These are phyloP conservation scores for Fukomys damarensis DNA, from an alignment of 2,113 vertebrate species.

Conservation along the genomic window DNA sequence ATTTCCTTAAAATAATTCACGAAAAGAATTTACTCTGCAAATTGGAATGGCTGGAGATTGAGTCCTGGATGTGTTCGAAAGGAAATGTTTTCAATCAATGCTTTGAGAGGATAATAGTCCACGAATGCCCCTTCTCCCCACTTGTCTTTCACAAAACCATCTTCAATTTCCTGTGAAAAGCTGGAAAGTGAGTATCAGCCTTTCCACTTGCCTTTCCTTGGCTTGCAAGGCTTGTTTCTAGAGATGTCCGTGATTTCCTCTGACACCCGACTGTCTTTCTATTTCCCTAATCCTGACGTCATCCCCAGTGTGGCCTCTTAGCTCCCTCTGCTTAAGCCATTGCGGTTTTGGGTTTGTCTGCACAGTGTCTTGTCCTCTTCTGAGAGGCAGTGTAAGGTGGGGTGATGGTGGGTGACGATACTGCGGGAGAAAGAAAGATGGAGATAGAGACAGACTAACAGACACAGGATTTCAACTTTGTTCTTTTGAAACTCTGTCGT, in stretches of 20 bases:
- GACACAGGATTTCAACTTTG: neutral
- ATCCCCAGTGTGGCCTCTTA: neutral
- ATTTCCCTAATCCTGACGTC: slow-evolving; percentile 69
- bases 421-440: accelerated
- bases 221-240: slow-evolving; percentile 61
- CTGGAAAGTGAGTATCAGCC: slow-evolving; percentile 74
- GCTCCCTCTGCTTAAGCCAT: slow-evolving; percentile 35
- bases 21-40: slow-evolving; percentile 22
- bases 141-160: slow-evolving; percentile 68
- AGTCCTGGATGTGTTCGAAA: slow-evolving; percentile 59
- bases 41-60: slow-evolving; percentile 60
- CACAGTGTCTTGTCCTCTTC: neutral
- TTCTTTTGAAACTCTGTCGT: neutral
- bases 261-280: slow-evolving; percentile 75
- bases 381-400: neutral
- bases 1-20: slow-evolving; percentile 69
- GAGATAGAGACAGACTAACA: neutral
- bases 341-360: slow-evolving; percentile 45
- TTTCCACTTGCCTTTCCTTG: slow-evolving; percentile 77
- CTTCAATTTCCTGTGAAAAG: slow-evolving; percentile 75
- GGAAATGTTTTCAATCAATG: slow-evolving; percentile 75
- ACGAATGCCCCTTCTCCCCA: slow-evolving; percentile 64
- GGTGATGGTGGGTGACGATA: neutral
- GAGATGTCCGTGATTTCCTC: slow-evolving; percentile 69
- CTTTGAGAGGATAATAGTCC: slow-evolving; percentile 70